Percentiles rank a stretch among this genome's conserved stretches.
These are phyloP conservation scores for Auanema sp. DNA, from an alignment of 2,888 invertebrate species.

Conservation along the genomic window DNA sequence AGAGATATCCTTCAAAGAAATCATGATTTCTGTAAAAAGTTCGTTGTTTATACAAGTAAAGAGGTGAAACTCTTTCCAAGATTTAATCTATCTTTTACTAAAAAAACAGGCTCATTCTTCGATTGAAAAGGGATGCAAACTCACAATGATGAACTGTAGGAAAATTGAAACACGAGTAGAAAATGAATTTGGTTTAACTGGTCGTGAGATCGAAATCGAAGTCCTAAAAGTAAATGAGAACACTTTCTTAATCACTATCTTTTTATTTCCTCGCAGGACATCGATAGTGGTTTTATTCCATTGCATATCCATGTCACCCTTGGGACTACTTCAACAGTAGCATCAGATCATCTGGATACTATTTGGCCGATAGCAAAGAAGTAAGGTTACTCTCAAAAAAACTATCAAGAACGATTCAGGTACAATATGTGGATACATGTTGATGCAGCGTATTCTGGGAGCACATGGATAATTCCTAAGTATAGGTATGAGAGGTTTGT, in stretches of 20 bases:
- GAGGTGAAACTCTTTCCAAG: slow-evolving; percentile 10
- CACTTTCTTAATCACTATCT: no score
- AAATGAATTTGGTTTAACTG: slow-evolving; percentile 77
- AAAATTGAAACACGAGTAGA: slow-evolving; percentile 82
- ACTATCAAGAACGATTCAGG: slow-evolving; percentile 55
- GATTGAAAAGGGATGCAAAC: slow-evolving; percentile 88
- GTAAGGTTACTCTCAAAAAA: slow-evolving; percentile 11
- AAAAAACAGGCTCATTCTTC: slow-evolving; percentile 79
- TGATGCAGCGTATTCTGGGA: slow-evolving; percentile 88
- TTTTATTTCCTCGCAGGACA: slow-evolving; percentile 75
- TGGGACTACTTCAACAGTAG: slow-evolving; percentile 92
- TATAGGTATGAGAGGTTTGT: slow-evolving; percentile 70
- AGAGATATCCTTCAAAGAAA: slow-evolving; percentile 65
- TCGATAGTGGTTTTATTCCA: slow-evolving; percentile 85
- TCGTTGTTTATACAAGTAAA: slow-evolving; percentile 16
- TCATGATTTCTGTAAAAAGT: slow-evolving; percentile 9
- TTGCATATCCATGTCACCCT: slow-evolving; percentile 87
- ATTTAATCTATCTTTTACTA: neutral
- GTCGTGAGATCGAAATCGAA: slow-evolving; percentile 72
- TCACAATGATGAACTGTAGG: slow-evolving; percentile 85
- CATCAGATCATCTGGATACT: slow-evolving; percentile 88
- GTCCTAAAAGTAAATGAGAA: slow-evolving; percentile 69
- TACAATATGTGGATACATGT: slow-evolving; percentile 83
- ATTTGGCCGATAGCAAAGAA: slow-evolving; percentile 78
- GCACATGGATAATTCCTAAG: slow-evolving; percentile 91